Percentiles rank a stretch among this genome's conserved stretches.
These are phyloP conservation scores for Pterophyllum scalare DNA, from an alignment of 2,113 vertebrate genomes.

Conservation along the genomic window DNA sequence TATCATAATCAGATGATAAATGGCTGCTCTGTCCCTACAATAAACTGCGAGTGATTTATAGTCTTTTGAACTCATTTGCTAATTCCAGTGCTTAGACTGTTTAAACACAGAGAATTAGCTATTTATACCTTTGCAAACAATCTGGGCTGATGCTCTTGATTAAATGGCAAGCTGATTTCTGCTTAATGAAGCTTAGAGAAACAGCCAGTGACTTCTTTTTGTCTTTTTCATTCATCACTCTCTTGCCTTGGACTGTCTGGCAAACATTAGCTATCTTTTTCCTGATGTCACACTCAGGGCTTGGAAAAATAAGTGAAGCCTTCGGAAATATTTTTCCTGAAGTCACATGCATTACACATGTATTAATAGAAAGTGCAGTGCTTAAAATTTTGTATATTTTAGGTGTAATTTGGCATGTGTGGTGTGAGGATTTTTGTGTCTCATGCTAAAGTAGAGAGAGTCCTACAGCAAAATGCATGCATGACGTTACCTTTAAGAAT, in stretches of 20 bases:
- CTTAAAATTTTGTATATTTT: not conserved
- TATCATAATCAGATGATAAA: conserved; percentile 65
- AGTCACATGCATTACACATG: not conserved
- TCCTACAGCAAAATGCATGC: not conserved
- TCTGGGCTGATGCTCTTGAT: conserved; percentile 33
- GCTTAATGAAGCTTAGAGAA: conserved; percentile 59
- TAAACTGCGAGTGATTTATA: conserved; percentile 58
- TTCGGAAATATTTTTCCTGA: conserved; percentile 5
- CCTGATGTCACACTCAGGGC: conserved; percentile 35
- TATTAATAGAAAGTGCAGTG: not conserved
- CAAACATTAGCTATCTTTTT: conserved; percentile 28
- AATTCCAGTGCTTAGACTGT: conserved; percentile 42
- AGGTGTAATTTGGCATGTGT: not conserved
- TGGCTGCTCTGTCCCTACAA: not conserved
- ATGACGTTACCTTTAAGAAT: not conserved
- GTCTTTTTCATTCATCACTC: conserved; percentile 42
- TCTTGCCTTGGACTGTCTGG: conserved; percentile 37
- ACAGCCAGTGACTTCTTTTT: conserved; percentile 39
- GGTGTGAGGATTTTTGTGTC: not conserved
- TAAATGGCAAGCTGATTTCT: conserved; percentile 30
- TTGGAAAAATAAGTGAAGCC: conserved; percentile 7
- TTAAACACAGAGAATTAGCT: conserved; percentile 58
- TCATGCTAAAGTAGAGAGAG: not conserved
- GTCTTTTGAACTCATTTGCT: conserved; percentile 50
- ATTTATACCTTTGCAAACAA: conserved; percentile 60